phyloP scores from a whole-genome alignment of 2,797 vertebrate genomes.

The Zenarchopterus dispar region DNA sequence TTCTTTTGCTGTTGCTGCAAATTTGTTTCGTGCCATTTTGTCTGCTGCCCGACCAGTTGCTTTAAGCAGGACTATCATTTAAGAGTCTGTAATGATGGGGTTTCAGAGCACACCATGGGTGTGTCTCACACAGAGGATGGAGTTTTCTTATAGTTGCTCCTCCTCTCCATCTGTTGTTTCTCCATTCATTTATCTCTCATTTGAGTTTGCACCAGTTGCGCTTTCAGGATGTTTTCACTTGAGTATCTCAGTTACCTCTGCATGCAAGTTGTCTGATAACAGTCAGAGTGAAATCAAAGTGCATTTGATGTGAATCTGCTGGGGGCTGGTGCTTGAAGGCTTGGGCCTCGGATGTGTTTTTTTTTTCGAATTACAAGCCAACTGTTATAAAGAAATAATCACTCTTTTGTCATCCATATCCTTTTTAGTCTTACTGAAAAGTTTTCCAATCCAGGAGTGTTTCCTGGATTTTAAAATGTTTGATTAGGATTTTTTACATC shows the following conservation, averaged over 20 bases:
- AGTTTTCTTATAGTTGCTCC: slow-evolving; percentile 61
- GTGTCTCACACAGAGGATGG: slow-evolving; percentile 79
- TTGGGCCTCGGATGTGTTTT: background rate
- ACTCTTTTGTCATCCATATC: background rate
- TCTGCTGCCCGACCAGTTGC: slow-evolving; percentile 60
- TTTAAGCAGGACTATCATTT: slow-evolving; percentile 80
- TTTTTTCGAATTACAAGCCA: background rate
- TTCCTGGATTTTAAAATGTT: too few relatives aligned
- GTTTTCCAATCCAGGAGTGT: too few relatives aligned
- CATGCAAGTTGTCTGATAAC: background rate
- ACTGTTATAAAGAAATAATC: slow-evolving; percentile 26
- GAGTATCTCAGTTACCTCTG: background rate
- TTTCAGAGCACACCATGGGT: slow-evolving; percentile 77
- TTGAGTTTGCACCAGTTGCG: slow-evolving; percentile 39
- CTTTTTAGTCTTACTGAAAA: too few relatives aligned
- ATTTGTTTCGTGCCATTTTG: slow-evolving; percentile 30
- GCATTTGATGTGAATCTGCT: background rate
- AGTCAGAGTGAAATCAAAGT: slow-evolving; percentile 27
- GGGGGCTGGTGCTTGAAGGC: background rate
- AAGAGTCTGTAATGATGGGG: slow-evolving; percentile 80
- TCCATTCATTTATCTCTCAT: slow-evolving; percentile 6
- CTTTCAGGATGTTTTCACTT: slow-evolving; percentile 65
- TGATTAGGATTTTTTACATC: too few relatives aligned
- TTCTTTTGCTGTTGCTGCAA: slow-evolving; percentile 32
- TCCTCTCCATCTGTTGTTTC: slow-evolving; percentile 31